A percentile compares a stretch with the other conserved stretches of the same genome.
These are phyloP conservation scores for Suillia variegata DNA, from an alignment of 2,888 invertebrate genomes.

Conservation along the genomic window DNA sequence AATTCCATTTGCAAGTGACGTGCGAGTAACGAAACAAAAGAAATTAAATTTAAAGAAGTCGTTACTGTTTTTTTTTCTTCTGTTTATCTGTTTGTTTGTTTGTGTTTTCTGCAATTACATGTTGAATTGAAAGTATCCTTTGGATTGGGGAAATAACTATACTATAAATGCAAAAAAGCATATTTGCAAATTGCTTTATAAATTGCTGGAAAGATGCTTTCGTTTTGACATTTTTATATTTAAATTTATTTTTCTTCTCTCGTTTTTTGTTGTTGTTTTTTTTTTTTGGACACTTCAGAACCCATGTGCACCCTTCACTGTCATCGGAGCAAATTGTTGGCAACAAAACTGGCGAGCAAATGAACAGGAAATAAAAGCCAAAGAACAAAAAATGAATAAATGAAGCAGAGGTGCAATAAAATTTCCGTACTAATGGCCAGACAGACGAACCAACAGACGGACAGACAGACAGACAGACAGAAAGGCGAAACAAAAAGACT, in stretches of 20 bases:
- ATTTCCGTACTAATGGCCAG: constrained; percentile 45
- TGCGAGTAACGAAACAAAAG: constrained; percentile 55
- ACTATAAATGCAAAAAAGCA: neutral
- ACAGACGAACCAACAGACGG: constrained; percentile 7
- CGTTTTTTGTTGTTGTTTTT: too few relatives aligned
- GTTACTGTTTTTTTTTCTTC: neutral
- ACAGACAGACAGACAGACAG: too few relatives aligned
- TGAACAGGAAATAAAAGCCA: constrained; percentile 1
- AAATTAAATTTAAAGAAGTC: constrained; percentile 43
- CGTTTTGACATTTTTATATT: neutral
- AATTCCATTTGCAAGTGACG: constrained; percentile 57
- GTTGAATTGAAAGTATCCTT: constrained; percentile 1
- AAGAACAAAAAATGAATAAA: constrained; percentile 26
- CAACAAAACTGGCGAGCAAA: neutral
- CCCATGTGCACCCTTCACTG: neutral
- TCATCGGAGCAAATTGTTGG: neutral
- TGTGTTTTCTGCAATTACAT: neutral
- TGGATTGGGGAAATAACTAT: neutral
- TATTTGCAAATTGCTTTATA: constrained; percentile 38
- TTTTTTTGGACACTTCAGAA: neutral
- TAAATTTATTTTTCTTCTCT: too few relatives aligned
- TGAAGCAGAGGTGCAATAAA: constrained; percentile 54
- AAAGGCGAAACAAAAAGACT: too few relatives aligned
- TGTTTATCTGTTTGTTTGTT: too few relatives aligned
- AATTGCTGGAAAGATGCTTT: constrained; percentile 38